These are phyloP conservation scores for Drosophila kikkawai DNA, from an alignment of 1,140 invertebrate genomes.

Conservation along the genomic window DNA sequence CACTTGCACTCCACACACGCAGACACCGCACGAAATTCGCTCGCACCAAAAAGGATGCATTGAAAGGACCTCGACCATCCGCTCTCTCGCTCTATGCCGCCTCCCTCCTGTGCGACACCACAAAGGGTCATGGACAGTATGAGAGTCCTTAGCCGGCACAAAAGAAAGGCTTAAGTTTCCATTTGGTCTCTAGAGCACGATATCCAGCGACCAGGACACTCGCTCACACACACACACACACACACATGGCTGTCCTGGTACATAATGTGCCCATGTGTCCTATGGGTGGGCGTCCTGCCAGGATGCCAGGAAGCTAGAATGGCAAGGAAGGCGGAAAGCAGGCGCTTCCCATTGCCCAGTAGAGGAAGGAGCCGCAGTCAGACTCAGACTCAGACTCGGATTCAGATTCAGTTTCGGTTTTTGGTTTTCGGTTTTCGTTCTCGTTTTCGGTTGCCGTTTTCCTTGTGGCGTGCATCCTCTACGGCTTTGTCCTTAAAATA, in stretches of 20 bases:
- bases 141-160: constrained; percentile 81
- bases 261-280: constrained; percentile 36
- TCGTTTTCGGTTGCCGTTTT: constrained; percentile 45
- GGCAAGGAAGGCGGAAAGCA: neutral
- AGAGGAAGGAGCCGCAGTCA: constrained; percentile 8
- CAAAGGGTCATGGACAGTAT: constrained; percentile 83
- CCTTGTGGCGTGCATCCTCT: constrained; percentile 55
- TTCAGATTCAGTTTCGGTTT: constrained; percentile 30
- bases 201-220: constrained; percentile 68
- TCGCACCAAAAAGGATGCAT: constrained; percentile 78
- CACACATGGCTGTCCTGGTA: neutral
- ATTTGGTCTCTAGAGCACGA: constrained; percentile 84
- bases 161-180: constrained; percentile 84
- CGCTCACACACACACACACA: constrained; percentile 27
- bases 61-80: constrained; percentile 61
- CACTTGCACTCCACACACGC: constrained; percentile 74
- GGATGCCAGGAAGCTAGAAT: neutral
- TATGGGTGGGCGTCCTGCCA: constrained; percentile 27
- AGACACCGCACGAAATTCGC: constrained; percentile 67
- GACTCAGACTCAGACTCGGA: constrained; percentile 5
- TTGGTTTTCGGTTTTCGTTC: constrained; percentile 33
- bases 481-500: constrained; percentile 32
- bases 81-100: constrained; percentile 9
- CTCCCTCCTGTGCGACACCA: constrained; percentile 34
- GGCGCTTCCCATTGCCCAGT: constrained; percentile 22